Evolutionary conservation across 2,888 invertebrate species (phyloP).

Genomic region (Caenorhabditis sp.): DNA sequence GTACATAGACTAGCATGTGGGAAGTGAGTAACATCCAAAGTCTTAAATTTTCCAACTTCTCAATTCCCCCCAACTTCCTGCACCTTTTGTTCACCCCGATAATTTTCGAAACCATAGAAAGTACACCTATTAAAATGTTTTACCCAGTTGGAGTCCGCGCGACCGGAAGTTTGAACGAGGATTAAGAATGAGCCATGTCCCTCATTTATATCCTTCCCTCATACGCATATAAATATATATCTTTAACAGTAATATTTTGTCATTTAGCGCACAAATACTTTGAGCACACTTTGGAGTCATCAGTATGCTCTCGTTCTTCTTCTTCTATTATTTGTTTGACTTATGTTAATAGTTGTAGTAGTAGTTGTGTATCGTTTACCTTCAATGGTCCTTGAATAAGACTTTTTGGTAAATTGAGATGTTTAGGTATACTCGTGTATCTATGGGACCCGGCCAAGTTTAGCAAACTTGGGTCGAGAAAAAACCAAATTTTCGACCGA

Average conservation of each 20-base stretch:
- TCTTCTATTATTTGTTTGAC: neutral
- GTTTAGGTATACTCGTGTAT: conserved; percentile 1
- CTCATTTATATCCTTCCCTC: no score
- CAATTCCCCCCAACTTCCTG: no score
- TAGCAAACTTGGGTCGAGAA: neutral
- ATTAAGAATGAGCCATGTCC: conserved; percentile 16
- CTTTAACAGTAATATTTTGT: neutral
- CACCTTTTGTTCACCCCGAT: no score
- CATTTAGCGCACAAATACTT: conserved; percentile 29
- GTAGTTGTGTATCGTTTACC: neutral
- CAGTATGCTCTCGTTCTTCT: neutral
- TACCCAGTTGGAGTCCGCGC: neutral
- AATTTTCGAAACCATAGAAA: no score
- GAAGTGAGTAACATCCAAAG: no score
- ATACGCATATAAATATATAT: neutral
- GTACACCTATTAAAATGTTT: no score
- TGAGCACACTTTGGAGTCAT: conserved; percentile 29
- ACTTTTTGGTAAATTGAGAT: neutral
- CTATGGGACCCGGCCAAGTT: no score
- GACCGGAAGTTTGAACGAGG: conserved; percentile 39
- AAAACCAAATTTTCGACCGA: no score
- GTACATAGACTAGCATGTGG: no score
- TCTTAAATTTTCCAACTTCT: no score
- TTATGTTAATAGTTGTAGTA: neutral
- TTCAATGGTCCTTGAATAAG: neutral